Percentiles rank a stretch among this genome's conserved stretches.
These are phyloP conservation scores for Rhynchomys soricoides DNA, from an alignment of 2,113 vertebrate species.

Conservation along the genomic window DNA sequence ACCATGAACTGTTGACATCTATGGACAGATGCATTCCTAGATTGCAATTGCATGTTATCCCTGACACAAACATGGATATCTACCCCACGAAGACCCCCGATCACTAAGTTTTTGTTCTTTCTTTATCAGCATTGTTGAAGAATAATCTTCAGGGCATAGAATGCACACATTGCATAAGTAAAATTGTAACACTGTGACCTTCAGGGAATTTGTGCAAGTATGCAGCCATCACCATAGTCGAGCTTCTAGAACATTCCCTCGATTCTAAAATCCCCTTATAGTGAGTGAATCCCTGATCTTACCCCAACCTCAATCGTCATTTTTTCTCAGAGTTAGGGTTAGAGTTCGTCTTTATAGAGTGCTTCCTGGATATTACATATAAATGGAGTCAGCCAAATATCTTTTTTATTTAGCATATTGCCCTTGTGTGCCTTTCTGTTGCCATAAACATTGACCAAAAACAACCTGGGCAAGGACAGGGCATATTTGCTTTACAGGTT, in stretches of 20 bases:
- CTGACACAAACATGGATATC: not conserved
- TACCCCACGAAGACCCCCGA: not conserved
- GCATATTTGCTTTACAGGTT: not conserved
- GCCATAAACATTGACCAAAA: not conserved
- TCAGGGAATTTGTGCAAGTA: not conserved
- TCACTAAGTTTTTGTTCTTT: not conserved
- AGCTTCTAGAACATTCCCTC: not conserved
- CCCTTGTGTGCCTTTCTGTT: not conserved
- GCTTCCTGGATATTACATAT: conserved; percentile 6
- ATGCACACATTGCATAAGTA: not conserved
- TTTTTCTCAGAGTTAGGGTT: not conserved
- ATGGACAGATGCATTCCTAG: not conserved
- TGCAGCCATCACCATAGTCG: not conserved
- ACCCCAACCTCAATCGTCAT: not conserved
- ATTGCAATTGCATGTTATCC: not conserved
- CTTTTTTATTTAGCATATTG: not conserved
- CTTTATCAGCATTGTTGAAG: not conserved
- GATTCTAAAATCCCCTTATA: not conserved
- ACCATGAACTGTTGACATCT: not conserved
- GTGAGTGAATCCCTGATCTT: not conserved
- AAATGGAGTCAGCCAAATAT: not conserved
- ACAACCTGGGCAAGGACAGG: not conserved
- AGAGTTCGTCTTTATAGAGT: not conserved
- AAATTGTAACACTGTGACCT: not conserved
- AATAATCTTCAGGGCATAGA: not conserved